Evolutionary conservation across 2,113 vertebrate species (phyloP), one percentile per base, ranked within the genome.

Genomic region (Syrrhaptes paradoxus): DNA sequence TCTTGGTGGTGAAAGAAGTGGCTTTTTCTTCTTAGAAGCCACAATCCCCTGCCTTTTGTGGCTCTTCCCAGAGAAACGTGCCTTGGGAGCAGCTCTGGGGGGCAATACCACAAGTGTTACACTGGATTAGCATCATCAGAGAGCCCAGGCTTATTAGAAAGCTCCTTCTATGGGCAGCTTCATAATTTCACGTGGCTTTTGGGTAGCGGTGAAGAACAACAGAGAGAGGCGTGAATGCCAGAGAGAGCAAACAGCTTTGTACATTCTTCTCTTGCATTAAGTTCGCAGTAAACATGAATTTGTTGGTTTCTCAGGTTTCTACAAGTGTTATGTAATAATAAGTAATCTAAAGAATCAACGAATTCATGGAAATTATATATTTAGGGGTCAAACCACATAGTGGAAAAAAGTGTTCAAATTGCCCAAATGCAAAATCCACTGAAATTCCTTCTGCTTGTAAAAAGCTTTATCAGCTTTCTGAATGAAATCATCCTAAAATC

Each of bases 171-270:
- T 58, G 43, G 38, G 19, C 1, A 4, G 31, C 38, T 91, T 78
- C 28, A 9, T 32, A 36, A 49, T 62, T 89, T 74, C 10, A 3
- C 21, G 17, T 4, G 0, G 6, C 28, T 85, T 73, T 81, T 0
- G 3, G 24, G 36, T 28, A 46, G 77, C 0, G 0, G 14, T 54
- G 63, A 52, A 62, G 26, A 79, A 12, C 54, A 1, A 2, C 31
- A 6, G 5, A 57, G 26, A 85, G 17, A 51, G 10, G 3, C 57
- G 52, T 77, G 71, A 63, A 34, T 20, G 36, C 22, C 55, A 29
- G 62, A 41, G 54, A 48, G 11, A 66, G n/a, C 52, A 63, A 51
- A 29, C 6, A 7, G 17, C 54, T 73, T 74, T 85, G 41, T 41
- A 31, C 11, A 11, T 92, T 61, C 41, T 85, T 48, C 55, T 71